Base-by-base conservation (phyloP, 2,888 invertebrate species). In the Ceriagrion tenellum region DNA sequence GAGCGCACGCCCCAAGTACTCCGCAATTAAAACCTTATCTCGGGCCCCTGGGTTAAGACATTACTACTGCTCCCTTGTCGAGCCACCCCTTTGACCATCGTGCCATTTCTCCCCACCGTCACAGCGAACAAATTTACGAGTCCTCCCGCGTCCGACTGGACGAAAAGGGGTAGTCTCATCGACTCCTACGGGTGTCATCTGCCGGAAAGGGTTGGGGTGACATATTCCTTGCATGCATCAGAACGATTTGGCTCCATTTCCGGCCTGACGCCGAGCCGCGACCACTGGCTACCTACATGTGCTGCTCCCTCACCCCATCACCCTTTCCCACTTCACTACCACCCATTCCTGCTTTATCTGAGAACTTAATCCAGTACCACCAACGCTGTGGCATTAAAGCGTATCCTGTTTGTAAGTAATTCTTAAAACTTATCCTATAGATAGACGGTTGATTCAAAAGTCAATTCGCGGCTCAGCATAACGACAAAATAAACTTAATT, bases 11-110 rank as follows among this genome's bases (percentile, higher is more conserved):
- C n/a, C 55, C 55, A n/a, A 10, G 63, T 63, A 40, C 12, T 63
- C 35, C 40, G 89, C 91, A 91, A 91, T 91, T 91, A 91, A 63
- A 91, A 91, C 91, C 91, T 69, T 91, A 91, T 91, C 91, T 91
- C 40, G 40, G 63, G 59, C 13, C 63, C 63, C 91, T 55, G 55
- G 47, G 55, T 89, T 89, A 89, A 89, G 89, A 89, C 89, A 89
- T 89, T 89, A 89, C 89, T 55, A 89, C 89, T 89, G 55, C 89
- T 55, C 89, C 55, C 89, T 89, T 89, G 89, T 47, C 55, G 89
- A 55, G 89, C 89, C 89, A 55, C 89, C 55, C 47, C 89, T 89
- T 89, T 89, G 89, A 89, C 55, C 89, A 89, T n/a, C 47, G 55
- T n/a, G 55, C 55, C 89, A 89, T 89, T 89, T 55, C 89, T 89